Conservation (phyloP, 2,888 invertebrate genomes). For the Leptopilina myrica region DNA sequence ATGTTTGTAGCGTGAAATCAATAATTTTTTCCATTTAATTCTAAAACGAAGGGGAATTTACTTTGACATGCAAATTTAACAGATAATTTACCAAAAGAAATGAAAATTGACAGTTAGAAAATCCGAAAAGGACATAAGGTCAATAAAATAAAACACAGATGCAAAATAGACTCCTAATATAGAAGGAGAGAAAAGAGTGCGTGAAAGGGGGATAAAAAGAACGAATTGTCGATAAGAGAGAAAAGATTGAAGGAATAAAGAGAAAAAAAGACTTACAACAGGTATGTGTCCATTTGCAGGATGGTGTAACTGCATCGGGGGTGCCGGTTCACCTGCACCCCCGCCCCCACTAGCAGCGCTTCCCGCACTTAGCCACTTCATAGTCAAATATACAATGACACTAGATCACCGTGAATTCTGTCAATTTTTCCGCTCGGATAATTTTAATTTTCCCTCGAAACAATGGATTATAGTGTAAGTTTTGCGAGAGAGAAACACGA, state of each 20-base stretch:
- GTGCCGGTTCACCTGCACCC: slow-evolving; percentile 83
- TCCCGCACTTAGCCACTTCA: slow-evolving; percentile 76
- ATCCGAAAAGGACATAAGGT: too few relatives aligned
- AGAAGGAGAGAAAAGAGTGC: neutral
- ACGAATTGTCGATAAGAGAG: slow-evolving; percentile 37
- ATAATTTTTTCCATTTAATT: too few relatives aligned
- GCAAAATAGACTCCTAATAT: neutral
- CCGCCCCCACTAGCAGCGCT: slow-evolving; percentile 77
- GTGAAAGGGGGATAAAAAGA: slow-evolving; percentile 29
- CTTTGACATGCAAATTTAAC: too few relatives aligned
- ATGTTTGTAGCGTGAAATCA: too few relatives aligned
- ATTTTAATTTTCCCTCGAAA: neutral
- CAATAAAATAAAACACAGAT: too few relatives aligned
- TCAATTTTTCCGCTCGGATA: neutral
- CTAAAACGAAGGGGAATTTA: too few relatives aligned
- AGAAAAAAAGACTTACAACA: slow-evolving; percentile 63
- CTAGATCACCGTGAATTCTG: slow-evolving; percentile 36
- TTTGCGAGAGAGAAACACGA: too few relatives aligned
- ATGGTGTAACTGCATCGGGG: slow-evolving; percentile 75
- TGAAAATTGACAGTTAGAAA: neutral
- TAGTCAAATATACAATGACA: slow-evolving; percentile 49
- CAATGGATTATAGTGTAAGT: neutral
- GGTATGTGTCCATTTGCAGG: slow-evolving; percentile 75
- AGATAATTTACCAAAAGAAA: too few relatives aligned
- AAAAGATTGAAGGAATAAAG: slow-evolving; percentile 3